A percentile compares a stretch with the other conserved stretches of the same genome.
Evolutionary conservation across 2,797 vertebrate species (phyloP).

Genomic region (Sciaenops ocellatus): DNA sequence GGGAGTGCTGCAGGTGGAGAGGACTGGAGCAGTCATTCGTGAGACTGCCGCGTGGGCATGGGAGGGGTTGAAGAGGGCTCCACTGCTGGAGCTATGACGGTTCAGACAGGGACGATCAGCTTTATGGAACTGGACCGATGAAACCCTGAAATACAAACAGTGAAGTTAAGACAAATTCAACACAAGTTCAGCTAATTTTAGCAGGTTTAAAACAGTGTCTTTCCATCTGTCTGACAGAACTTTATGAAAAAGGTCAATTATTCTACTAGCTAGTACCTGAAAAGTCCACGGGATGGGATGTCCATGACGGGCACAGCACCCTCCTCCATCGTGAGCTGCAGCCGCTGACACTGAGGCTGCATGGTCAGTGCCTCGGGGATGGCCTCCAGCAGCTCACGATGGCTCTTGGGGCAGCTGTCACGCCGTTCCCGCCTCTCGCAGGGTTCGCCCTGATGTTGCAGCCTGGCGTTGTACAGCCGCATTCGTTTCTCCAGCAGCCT

Average conservation of each 20-base stretch:
- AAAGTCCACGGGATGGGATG: constrained; percentile 69
- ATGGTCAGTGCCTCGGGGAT: constrained; percentile 85
- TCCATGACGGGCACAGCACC: constrained; percentile 54
- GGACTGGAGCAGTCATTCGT: constrained; percentile 65
- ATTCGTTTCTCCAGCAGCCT: constrained; percentile 86
- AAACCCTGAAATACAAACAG: constrained; percentile 74
- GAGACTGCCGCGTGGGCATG: constrained; percentile 62
- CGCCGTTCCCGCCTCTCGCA: constrained; percentile 81
- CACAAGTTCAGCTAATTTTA: too few relatives aligned
- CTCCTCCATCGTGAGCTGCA: constrained; percentile 65
- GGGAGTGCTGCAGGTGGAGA: constrained; percentile 85
- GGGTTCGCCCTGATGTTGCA: constrained; percentile 82
- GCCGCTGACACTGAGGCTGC: constrained; percentile 77
- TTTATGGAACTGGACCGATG: constrained; percentile 84
- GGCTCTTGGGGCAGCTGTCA: constrained; percentile 85
- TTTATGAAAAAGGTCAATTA: neutral
- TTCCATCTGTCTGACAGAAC: neutral
- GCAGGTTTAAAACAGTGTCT: neutral
- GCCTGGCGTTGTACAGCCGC: constrained; percentile 81
- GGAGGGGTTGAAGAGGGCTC: constrained; percentile 82
- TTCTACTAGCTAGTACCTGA: constrained; percentile 69
- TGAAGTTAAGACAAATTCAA: constrained; percentile 6
- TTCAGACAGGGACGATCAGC: constrained; percentile 83
- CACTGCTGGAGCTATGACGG: constrained; percentile 85
- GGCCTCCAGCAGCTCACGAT: constrained; percentile 86